These are phyloP conservation scores for Rhea americana DNA, from an alignment of 2,113 vertebrate species.

Conservation along the genomic window DNA sequence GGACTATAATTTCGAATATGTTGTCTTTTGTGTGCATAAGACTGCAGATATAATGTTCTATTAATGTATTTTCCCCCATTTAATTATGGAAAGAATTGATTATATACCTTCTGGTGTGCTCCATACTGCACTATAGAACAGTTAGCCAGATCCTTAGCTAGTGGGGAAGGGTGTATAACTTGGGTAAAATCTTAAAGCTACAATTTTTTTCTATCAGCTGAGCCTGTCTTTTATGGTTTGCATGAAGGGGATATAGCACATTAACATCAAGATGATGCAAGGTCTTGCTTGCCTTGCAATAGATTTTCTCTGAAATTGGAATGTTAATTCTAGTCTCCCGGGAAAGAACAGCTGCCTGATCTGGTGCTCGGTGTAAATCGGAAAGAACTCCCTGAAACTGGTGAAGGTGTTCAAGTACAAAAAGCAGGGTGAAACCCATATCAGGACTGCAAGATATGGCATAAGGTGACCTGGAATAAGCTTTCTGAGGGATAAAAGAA, in stretches of 20 bases:
- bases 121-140: neutral
- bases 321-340: conserved; percentile 33
- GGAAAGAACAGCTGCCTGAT: conserved; percentile 14
- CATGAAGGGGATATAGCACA: neutral
- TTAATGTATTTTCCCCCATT: conserved; percentile 21
- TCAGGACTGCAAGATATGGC: neutral
- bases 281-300: conserved; percentile 2
- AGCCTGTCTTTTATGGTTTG: neutral
- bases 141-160: neutral
- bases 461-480: neutral
- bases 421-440: neutral
- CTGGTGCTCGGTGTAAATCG: conserved; percentile 7
- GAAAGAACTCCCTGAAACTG: neutral
- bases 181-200: conserved; percentile 4
- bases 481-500: neutral
- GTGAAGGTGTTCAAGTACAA: neutral
- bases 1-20: conserved; percentile 30
- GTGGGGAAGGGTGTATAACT: neutral
- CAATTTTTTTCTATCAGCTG: neutral
- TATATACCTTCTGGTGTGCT: neutral
- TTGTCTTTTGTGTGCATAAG: conserved; percentile 6
- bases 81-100: conserved; percentile 28
- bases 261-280: conserved; percentile 6
- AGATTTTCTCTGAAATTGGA: conserved; percentile 22
- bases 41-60: neutral